Conservation (phyloP, 2,888 invertebrate genomes). For the Leptura quadrifasciata region DNA sequence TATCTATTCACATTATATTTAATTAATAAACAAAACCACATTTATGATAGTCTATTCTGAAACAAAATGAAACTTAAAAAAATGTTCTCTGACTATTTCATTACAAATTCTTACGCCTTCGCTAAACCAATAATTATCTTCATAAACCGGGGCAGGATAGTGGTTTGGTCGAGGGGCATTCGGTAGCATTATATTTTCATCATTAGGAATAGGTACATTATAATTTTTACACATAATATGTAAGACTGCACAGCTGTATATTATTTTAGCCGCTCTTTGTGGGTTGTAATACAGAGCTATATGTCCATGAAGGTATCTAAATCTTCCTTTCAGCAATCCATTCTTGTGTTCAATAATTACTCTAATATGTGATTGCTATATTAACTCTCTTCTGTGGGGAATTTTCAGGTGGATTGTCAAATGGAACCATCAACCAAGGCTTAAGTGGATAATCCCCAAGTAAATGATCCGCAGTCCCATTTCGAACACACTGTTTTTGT, state of each 20-base stretch:
- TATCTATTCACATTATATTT: no score
- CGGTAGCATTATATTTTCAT: neutral
- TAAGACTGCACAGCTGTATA: neutral
- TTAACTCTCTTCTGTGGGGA: neutral
- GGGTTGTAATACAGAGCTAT: conserved; percentile 11
- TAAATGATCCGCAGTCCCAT: neutral
- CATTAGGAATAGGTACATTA: neutral
- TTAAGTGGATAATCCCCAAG: conserved; percentile 15
- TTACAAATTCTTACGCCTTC: neutral
- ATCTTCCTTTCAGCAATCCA: conserved; percentile 2
- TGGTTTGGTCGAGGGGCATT: neutral
- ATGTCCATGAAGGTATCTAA: conserved; percentile 12
- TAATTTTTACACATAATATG: neutral
- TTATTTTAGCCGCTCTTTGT: neutral
- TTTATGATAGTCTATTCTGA: no score
- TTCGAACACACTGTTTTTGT: conserved; percentile 22
- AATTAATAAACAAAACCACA: no score
- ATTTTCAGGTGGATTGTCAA: neutral
- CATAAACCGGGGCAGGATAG: neutral
- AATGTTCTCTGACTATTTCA: neutral
- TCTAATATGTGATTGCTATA: neutral
- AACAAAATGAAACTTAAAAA: neutral
- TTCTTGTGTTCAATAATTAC: neutral
- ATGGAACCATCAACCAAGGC: conserved; percentile 14
- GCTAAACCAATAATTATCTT: neutral